Base-by-base conservation (phyloP, 2,113 vertebrate species). In the Turdus rufiventris region DNA sequence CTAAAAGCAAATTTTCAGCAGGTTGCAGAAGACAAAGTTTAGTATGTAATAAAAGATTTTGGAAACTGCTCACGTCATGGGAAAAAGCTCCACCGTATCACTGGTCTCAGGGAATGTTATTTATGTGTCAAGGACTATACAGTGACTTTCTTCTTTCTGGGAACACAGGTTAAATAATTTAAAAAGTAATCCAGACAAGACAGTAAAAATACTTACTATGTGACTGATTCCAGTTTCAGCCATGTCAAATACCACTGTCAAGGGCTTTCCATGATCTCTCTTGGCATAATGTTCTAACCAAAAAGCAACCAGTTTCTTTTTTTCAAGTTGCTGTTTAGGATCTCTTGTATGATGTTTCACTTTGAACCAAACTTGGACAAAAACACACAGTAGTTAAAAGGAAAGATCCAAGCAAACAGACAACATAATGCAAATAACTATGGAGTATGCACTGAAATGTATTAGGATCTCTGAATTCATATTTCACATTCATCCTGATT, bases 211-310 rank as follows among this genome's bases (percentile, higher is more conserved):
- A 92, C 99, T 99, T 97, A 99, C 99, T 76, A 99, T 98, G 94
- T 99, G 99, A 96, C 98, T 97, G 82, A 99, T 77, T 92, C 99
- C 99, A 71, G 99, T 99, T 40, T 99, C 99, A 2, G 98, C 66
- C 98, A 99, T 99, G 97, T 99, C 99, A 93, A 99, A 99, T 72
- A 99, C 98, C 54, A 99, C 99, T 4, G 99, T 99, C 68, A 99
- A 92, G 2, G 98, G 98, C 92, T 99, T 99, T 42, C 99, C 99
- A 20, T 99, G 98, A 85, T 99, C 99, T 86, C 98, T 98, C 77
- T 98, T 99, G 28, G 98, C 98, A 84, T 99, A 99, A 23, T 98
- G 98, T 96, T 99, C 99, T 96, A 99, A 90, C 99, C 99, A 99
- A 97, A 99, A 99, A 31, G 99, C 99, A 10, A 99, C 98, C 28